Evolutionary conservation across 2,797 vertebrate species (phyloP).

Genomic region (Artibeus lituratus): DNA sequence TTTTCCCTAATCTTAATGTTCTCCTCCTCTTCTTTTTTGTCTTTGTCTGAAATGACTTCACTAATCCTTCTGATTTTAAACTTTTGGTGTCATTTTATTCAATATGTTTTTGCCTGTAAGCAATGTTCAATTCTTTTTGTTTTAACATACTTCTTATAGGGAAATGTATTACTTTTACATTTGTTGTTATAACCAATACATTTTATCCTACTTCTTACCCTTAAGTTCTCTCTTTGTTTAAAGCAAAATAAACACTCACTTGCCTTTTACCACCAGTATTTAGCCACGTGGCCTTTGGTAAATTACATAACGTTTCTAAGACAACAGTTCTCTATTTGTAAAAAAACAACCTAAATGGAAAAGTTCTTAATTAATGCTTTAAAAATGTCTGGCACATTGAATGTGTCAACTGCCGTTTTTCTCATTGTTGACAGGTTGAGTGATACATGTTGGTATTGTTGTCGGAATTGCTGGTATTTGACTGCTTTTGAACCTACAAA

Average conservation of each 20-base stretch:
- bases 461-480: not conserved
- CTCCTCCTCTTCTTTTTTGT: not conserved
- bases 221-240: not conserved
- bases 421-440: not conserved
- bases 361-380: not conserved
- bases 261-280: not conserved
- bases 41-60: not conserved
- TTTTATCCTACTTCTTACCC: not conserved
- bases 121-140: not conserved
- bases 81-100: not conserved
- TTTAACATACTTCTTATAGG: not conserved
- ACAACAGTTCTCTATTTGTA: not conserved
- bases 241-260: not conserved
- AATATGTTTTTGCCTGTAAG: not conserved
- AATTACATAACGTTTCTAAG: not conserved
- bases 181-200: not conserved
- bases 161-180: not conserved
- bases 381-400: not conserved
- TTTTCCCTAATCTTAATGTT: not conserved
- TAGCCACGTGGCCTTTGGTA: not conserved
- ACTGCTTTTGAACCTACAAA: not conserved
- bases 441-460: not conserved
- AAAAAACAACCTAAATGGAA: not conserved
- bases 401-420: not conserved
- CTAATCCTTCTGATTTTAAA: slow-evolving; percentile 19